Conservation (phyloP, 2,113 vertebrate species). For the Tenrec ecaudatus region DNA sequence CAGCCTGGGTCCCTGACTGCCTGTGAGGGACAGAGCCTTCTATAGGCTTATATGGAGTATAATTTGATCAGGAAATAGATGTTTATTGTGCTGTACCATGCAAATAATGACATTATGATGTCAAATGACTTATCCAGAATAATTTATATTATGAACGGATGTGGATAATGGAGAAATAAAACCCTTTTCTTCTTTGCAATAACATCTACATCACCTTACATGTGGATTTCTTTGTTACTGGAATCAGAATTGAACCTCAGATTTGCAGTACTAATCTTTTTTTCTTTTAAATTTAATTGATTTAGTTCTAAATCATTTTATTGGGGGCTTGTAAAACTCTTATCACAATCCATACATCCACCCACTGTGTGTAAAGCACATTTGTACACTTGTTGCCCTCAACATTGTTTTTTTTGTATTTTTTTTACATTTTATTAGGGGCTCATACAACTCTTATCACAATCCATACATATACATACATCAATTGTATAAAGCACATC, state of each 20-base stretch:
- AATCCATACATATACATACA: no score
- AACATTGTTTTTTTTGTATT: no score
- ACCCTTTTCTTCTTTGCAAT: not conserved
- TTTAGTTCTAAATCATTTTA: no score
- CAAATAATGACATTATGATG: not conserved
- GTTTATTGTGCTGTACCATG: not conserved
- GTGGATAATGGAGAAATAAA: not conserved
- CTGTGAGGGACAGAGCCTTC: not conserved
- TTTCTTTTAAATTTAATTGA: no score
- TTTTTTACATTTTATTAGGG: no score
- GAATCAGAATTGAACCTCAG: slow-evolving; percentile 4
- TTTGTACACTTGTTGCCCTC: no score
- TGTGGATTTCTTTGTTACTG: not conserved
- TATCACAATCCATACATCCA: no score
- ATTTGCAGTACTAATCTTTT: not conserved
- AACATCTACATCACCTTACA: not conserved
- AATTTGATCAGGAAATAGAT: not conserved
- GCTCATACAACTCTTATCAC: no score
- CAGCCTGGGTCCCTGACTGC: no score
- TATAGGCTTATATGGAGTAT: not conserved
- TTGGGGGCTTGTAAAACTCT: no score
- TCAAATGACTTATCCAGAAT: not conserved
- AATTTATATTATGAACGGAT: not conserved
- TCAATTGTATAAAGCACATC: no score
- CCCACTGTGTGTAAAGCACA: no score